These are phyloP conservation scores for Kryptopterus vitreolus DNA, from an alignment of 2,797 vertebrate species.

Conservation along the genomic window DNA sequence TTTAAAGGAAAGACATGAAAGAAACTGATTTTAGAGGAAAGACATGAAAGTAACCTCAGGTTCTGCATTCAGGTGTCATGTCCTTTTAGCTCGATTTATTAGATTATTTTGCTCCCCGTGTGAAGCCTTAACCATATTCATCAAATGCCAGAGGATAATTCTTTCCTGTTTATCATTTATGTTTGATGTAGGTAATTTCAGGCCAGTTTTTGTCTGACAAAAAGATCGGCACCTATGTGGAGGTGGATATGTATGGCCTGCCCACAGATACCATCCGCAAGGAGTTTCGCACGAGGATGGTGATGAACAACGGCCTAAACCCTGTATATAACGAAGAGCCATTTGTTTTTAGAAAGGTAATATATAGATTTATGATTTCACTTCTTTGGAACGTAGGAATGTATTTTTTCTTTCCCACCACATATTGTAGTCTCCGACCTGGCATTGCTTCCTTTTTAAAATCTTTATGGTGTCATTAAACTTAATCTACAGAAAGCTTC, in stretches of 20 bases:
- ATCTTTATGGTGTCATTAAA: constrained; percentile 24
- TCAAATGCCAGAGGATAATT: constrained; percentile 3
- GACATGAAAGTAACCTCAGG: constrained; percentile 25
- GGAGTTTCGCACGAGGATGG: constrained; percentile 97
- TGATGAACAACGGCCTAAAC: constrained; percentile 99
- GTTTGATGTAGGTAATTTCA: constrained; percentile 86
- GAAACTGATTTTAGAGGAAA: not conserved
- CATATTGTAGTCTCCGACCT: not conserved
- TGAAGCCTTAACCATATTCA: not conserved
- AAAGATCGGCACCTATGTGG: constrained; percentile 95
- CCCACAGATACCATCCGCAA: constrained; percentile 97
- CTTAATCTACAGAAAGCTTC: constrained; percentile 17
- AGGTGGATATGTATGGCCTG: constrained; percentile 97
- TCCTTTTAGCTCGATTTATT: constrained; percentile 1
- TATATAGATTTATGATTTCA: not conserved
- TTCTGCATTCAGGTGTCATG: constrained; percentile 5
- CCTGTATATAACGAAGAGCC: constrained; percentile 96
- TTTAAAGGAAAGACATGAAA: not conserved
- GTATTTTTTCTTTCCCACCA: not conserved
- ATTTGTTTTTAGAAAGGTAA: constrained; percentile 97
- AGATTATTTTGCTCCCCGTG: not conserved
- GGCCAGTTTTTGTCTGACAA: constrained; percentile 98
- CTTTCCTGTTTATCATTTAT: constrained; percentile 1
- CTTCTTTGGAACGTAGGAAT: too few species aligned
- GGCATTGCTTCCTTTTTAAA: constrained; percentile 13